A percentile compares a stretch with the other conserved stretches of the same genome.
Evolutionary conservation across 2,888 invertebrate species (phyloP).

Genomic region (Cancer borealis): DNA sequence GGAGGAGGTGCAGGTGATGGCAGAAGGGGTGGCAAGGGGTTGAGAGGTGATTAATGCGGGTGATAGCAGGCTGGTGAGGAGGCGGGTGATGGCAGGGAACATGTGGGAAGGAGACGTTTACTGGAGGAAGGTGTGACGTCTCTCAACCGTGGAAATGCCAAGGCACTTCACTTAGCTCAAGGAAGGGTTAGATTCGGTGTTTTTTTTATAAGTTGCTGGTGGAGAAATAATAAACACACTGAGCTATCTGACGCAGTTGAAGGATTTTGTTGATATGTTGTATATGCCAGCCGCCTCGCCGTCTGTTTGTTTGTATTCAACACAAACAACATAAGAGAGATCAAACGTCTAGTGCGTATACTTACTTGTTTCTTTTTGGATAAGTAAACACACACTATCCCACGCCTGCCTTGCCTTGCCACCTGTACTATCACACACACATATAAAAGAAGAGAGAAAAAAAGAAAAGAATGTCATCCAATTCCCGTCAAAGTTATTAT

Average conservation of each 20-base stretch:
- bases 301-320: background rate
- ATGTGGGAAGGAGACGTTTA: background rate
- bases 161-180: conserved; percentile 22
- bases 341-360: background rate
- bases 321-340: background rate
- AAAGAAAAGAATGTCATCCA: background rate
- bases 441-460: background rate
- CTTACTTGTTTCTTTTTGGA: background rate
- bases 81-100: background rate
- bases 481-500: background rate
- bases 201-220: background rate
- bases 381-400: background rate
- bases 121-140: background rate
- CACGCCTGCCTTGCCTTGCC: background rate
- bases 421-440: background rate
- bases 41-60: conserved; percentile 26
- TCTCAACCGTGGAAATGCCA: background rate
- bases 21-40: conserved; percentile 15
- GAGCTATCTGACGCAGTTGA: background rate
- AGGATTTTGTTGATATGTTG: background rate
- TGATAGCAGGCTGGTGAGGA: background rate
- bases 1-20: conserved; percentile 34
- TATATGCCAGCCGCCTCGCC: background rate
- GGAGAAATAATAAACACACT: background rate
- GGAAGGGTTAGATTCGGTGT: background rate